phyloP scores from a whole-genome alignment of 2,888 invertebrate species.

The Uropetala carovei region DNA sequence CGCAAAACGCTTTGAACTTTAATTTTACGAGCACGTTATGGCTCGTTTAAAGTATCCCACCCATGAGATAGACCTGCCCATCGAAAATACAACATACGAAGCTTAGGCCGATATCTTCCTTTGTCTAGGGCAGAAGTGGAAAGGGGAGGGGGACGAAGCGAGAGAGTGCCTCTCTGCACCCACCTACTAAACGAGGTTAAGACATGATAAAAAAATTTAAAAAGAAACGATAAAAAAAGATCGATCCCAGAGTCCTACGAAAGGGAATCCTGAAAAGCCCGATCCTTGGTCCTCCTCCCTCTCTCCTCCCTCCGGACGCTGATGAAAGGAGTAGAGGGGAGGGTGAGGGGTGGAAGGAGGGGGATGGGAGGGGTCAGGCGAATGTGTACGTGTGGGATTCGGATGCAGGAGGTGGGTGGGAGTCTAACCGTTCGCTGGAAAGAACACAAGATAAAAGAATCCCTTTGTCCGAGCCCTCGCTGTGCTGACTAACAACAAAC shows the following conservation, averaged over 20 bases:
- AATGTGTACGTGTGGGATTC: not conserved
- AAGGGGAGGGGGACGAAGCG: not conserved
- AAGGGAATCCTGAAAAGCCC: conserved; percentile 1
- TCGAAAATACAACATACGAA: not conserved
- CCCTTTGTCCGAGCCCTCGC: conserved; percentile 55
- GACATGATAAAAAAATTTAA: not conserved
- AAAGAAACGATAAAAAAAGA: not conserved
- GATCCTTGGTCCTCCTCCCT: not conserved
- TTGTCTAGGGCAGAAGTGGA: not conserved
- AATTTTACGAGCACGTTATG: too few species aligned
- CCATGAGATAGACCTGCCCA: too few species aligned
- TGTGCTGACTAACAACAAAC: conserved; percentile 57
- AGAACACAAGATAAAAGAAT: conserved; percentile 59
- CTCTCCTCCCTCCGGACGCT: not conserved
- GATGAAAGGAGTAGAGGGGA: not conserved
- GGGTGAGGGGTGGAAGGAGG: not conserved
- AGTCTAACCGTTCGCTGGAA: conserved; percentile 29
- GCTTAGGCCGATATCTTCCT: not conserved
- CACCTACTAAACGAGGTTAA: not conserved
- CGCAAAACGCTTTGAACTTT: too few species aligned
- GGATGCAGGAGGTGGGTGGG: not conserved
- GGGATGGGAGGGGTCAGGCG: not conserved
- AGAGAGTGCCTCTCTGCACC: not conserved
- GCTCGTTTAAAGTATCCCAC: too few species aligned
- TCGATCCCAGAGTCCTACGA: not conserved